phyloP scores from a whole-genome alignment of 2,888 invertebrate genomes.

The Tridacna crocea region DNA sequence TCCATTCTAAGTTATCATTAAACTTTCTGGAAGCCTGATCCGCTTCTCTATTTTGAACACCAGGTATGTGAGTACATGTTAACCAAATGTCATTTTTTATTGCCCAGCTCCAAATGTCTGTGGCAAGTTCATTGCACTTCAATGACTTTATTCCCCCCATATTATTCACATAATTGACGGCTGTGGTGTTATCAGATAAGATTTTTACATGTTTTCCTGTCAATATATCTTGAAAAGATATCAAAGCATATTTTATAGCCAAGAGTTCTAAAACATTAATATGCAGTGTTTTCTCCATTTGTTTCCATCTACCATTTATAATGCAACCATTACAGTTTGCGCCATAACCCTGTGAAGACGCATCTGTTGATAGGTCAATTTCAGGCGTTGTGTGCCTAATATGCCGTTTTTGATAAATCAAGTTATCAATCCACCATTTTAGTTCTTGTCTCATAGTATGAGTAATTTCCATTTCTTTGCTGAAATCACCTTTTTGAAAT shows the following conservation, averaged over 20 bases:
- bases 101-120: slow-evolving; percentile 32
- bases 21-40: not conserved
- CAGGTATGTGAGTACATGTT: slow-evolving; percentile 3
- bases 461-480: slow-evolving; percentile 14
- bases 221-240: slow-evolving; percentile 17
- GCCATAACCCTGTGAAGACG: slow-evolving; percentile 31
- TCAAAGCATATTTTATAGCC: slow-evolving; percentile 18
- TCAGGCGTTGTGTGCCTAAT: not conserved
- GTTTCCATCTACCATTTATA: slow-evolving; percentile 33
- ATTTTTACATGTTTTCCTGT: slow-evolving; percentile 37
- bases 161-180: slow-evolving; percentile 45
- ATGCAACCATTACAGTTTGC: slow-evolving; percentile 4
- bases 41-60: not conserved
- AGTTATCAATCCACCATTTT: slow-evolving; percentile 33
- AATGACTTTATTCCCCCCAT: slow-evolving; percentile 34
- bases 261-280: no score
- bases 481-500: slow-evolving; percentile 25
- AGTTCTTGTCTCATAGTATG: slow-evolving; percentile 17
- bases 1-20: slow-evolving; percentile 17
- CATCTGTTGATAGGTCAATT: slow-evolving; percentile 28
- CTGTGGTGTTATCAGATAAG: slow-evolving; percentile 40
- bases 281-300: slow-evolving; percentile 13
- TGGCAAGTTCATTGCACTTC: slow-evolving; percentile 10
- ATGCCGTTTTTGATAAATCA: not conserved
- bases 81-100: slow-evolving; percentile 4